Evolutionary conservation across 2,113 vertebrate species (phyloP).

Genomic region (Arothron firmamentum): DNA sequence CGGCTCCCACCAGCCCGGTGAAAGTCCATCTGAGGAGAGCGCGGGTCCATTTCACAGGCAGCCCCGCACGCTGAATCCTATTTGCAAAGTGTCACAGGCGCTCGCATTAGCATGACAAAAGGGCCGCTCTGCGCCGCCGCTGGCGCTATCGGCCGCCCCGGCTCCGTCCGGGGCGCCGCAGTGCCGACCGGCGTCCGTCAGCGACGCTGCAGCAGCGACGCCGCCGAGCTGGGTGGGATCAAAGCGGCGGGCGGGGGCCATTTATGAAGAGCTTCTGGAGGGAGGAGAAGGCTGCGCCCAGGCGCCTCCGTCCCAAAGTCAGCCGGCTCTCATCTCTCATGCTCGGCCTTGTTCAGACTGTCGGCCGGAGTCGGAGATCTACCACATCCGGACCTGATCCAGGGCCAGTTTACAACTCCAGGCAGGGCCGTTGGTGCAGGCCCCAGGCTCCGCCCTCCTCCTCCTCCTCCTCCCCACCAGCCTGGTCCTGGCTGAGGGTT

Average conservation of each 20-base stretch:
- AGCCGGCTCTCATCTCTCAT: no score
- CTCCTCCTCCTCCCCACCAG: no score
- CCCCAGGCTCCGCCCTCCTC: no score
- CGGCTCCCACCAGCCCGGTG: constrained; percentile 74
- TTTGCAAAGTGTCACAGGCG: constrained; percentile 71
- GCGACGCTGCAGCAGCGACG: constrained; percentile 34
- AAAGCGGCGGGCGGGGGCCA: constrained; percentile 22
- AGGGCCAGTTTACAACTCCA: no score
- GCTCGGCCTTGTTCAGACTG: no score
- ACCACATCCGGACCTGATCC: no score
- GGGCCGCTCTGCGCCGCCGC: constrained; percentile 62
- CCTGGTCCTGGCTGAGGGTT: no score
- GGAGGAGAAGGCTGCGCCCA: constrained; percentile 9
- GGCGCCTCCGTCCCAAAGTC: no score
- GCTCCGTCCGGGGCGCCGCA: constrained; percentile 57
- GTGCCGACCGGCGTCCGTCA: constrained; percentile 56
- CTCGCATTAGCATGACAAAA: constrained; percentile 77
- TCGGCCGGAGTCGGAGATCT: no score
- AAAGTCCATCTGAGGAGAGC: constrained; percentile 79
- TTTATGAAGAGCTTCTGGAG: constrained; percentile 9
- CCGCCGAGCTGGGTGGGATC: constrained; percentile 37
- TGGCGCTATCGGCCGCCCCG: constrained; percentile 61
- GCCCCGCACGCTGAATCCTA: constrained; percentile 75
- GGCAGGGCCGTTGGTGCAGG: no score
- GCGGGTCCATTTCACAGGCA: constrained; percentile 75